These are phyloP conservation scores for Alligator mississippiensis DNA, from an alignment of 2,113 vertebrate genomes.

Conservation along the genomic window DNA sequence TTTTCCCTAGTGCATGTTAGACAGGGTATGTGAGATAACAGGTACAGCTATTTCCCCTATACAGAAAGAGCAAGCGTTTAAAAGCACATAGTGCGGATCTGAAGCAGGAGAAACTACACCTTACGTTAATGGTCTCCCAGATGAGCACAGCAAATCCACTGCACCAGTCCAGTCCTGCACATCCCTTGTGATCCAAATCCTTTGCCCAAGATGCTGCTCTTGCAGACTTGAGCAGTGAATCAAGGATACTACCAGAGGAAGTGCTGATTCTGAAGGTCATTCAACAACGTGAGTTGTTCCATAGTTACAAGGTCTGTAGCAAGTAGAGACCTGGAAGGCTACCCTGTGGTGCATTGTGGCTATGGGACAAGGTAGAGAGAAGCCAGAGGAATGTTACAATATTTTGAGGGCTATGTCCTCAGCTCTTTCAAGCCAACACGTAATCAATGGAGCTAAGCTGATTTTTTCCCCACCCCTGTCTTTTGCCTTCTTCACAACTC, in stretches of 20 bases:
- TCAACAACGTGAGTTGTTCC: accelerated
- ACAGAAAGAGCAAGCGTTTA: not conserved
- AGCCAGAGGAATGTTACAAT: accelerated
- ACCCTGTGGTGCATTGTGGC: too few species aligned
- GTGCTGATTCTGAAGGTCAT: not conserved
- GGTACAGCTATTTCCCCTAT: not conserved
- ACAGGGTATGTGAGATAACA: not conserved
- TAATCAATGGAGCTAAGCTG: not conserved
- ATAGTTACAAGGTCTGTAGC: accelerated
- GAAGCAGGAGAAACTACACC: accelerated
- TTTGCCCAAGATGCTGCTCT: not conserved
- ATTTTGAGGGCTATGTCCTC: not conserved
- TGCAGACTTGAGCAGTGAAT: not conserved
- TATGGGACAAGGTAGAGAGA: not conserved
- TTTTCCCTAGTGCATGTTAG: not conserved
- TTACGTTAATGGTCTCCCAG: not conserved
- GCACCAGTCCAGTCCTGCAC: not conserved
- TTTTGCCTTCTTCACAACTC: not conserved
- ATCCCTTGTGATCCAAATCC: not conserved
- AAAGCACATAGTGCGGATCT: not conserved
- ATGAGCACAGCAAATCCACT: not conserved
- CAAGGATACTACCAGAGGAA: not conserved
- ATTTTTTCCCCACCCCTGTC: not conserved
- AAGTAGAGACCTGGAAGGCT: not conserved
- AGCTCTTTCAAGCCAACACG: accelerated